These are phyloP conservation scores for Syrmaticus mikado DNA, from an alignment of 2,113 vertebrate species.

Conservation along the genomic window DNA sequence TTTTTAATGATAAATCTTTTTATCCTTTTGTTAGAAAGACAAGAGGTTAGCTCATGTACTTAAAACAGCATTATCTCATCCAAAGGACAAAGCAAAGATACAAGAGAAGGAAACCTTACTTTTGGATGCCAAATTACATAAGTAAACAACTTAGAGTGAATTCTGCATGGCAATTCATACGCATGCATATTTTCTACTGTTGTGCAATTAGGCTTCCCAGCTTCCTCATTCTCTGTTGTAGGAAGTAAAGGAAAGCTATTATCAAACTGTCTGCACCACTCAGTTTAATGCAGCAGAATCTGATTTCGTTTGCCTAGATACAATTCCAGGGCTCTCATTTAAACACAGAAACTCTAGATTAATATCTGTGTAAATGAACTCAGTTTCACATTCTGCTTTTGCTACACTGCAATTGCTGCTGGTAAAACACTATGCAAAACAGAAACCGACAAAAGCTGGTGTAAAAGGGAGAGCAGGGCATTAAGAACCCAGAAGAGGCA, in stretches of 20 bases:
- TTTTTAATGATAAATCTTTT: conserved; percentile 39
- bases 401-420: background rate
- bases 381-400: background rate
- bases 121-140: conserved; percentile 20
- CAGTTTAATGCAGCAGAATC: background rate
- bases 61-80: conserved; percentile 63
- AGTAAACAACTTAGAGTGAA: conserved; percentile 31
- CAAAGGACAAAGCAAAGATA: conserved; percentile 48
- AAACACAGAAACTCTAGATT: background rate
- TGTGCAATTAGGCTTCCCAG: background rate
- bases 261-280: background rate
- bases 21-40: conserved; percentile 46
- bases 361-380: background rate
- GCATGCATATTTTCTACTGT: background rate
- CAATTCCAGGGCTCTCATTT: background rate
- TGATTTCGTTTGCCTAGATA: background rate
- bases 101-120: conserved; percentile 10
- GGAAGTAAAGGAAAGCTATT: background rate
- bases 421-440: background rate
- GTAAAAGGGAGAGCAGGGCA: background rate
- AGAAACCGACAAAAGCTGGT: background rate
- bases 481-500: too few relatives aligned
- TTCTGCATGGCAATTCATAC: background rate
- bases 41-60: conserved; percentile 59
- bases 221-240: background rate